Percentiles rank a stretch among this genome's conserved stretches.
phyloP scores from a whole-genome alignment of 2,888 invertebrate genomes.

The Horisme vitalbata region DNA sequence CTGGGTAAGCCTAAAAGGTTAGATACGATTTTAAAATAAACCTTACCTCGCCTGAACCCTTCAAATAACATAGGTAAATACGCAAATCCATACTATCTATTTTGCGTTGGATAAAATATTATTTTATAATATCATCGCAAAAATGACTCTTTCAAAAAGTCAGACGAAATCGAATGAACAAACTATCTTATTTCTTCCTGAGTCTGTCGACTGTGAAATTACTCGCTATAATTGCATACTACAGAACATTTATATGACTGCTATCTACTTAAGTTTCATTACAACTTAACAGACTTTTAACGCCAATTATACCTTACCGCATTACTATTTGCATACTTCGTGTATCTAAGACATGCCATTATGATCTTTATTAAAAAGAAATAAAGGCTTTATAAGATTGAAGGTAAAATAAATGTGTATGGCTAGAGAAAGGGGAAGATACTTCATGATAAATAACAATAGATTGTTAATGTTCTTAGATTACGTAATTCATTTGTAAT shows the following conservation, averaged over 20 bases:
- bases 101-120: too few species aligned
- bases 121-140: too few species aligned
- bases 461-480: constrained; percentile 69
- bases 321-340: too few species aligned
- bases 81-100: too few species aligned
- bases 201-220: constrained; percentile 56
- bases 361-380: constrained; percentile 28
- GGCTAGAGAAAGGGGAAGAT: constrained; percentile 63
- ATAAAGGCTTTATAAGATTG: constrained; percentile 30
- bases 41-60: too few species aligned
- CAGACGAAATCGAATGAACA: constrained; percentile 4
- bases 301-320: constrained; percentile 64
- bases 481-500: constrained; percentile 75
- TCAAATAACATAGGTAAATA: too few species aligned
- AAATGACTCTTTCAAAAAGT: too few species aligned
- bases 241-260: constrained; percentile 58
- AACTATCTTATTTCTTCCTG: constrained; percentile 22
- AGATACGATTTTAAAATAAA: too few species aligned
- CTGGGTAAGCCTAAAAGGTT: too few species aligned
- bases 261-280: constrained; percentile 75
- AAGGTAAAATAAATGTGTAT: background rate
- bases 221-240: constrained; percentile 63
- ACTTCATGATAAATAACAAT: constrained; percentile 72
- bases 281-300: constrained; percentile 77
- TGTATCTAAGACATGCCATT: constrained; percentile 19